A percentile compares a stretch with the other conserved stretches of the same genome.
Conservation (phyloP, 2,797 vertebrate genomes). For the Cossypha dichroa region DNA sequence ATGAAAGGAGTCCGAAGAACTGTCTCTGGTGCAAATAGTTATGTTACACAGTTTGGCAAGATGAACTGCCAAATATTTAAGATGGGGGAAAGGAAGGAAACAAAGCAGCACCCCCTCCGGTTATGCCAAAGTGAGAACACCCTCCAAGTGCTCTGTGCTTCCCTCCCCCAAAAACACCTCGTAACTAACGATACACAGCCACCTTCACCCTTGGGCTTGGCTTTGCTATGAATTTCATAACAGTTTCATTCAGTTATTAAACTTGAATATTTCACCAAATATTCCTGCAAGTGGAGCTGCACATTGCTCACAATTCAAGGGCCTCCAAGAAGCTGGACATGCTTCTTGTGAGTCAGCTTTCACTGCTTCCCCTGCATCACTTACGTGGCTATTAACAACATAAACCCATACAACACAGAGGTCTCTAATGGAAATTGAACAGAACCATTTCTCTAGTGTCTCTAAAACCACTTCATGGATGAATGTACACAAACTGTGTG, state of each 20-base stretch:
- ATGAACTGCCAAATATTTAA: not conserved
- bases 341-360: not conserved
- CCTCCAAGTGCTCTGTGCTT: not conserved
- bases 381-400: not conserved
- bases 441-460: not conserved
- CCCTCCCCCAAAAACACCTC: not conserved
- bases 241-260: not conserved
- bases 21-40: not conserved
- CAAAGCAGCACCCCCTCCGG: not conserved
- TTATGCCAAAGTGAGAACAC: not conserved
- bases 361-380: not conserved
- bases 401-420: not conserved
- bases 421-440: not conserved
- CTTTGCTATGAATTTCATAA: not conserved
- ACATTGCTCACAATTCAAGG: fast-evolving
- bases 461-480: not conserved
- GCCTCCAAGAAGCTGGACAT: not conserved
- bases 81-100: not conserved
- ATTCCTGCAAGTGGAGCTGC: not conserved
- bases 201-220: not conserved
- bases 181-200: not conserved
- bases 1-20: conserved; percentile 18
- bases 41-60: not conserved
- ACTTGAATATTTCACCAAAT: not conserved
- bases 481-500: fast-evolving